A percentile compares a stretch with the other conserved stretches of the same genome.
phyloP scores from a whole-genome alignment of 2,113 vertebrate genomes.

The Vimba vimba region DNA sequence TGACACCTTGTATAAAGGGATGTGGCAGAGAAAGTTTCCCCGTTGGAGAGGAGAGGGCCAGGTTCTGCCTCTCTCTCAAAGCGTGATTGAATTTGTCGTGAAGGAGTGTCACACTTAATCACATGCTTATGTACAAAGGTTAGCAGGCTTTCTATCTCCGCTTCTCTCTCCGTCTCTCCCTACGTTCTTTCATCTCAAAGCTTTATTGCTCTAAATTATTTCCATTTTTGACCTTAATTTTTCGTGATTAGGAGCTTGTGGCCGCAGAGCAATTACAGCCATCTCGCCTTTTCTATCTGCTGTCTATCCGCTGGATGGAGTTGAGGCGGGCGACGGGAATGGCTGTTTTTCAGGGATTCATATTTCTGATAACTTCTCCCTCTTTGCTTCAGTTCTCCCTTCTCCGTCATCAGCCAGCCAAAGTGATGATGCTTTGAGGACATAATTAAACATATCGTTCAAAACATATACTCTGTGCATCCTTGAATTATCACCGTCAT shows the following conservation, averaged over 20 bases:
- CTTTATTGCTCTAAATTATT: constrained; percentile 33
- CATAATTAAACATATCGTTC: constrained; percentile 92
- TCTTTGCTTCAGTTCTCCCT: constrained; percentile 26
- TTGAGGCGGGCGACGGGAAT: background rate
- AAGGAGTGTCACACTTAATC: constrained; percentile 89
- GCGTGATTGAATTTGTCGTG: constrained; percentile 88
- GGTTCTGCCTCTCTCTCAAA: constrained; percentile 86
- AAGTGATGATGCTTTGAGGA: constrained; percentile 89
- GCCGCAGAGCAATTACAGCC: constrained; percentile 30
- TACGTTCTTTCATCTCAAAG: constrained; percentile 21
- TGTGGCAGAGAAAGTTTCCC: constrained; percentile 59
- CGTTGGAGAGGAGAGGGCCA: constrained; percentile 68
- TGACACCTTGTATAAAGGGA: constrained; percentile 58
- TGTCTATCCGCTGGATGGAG: constrained; percentile 13
- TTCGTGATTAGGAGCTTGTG: constrained; percentile 12
- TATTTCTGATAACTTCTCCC: constrained; percentile 34
- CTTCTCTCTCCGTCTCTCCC: constrained; percentile 25
- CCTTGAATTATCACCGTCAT: constrained; percentile 92
- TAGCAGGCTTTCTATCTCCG: constrained; percentile 74
- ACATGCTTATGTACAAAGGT: constrained; percentile 83
- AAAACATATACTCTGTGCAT: constrained; percentile 88
- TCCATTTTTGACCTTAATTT: constrained; percentile 40
- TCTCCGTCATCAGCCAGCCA: constrained; percentile 64
- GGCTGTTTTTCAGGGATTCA: constrained; percentile 8
- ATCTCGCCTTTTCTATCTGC: constrained; percentile 1